Evolutionary conservation across 1,140 invertebrate genomes (phyloP).

Genomic region (Drosophila ercepeae): DNA sequence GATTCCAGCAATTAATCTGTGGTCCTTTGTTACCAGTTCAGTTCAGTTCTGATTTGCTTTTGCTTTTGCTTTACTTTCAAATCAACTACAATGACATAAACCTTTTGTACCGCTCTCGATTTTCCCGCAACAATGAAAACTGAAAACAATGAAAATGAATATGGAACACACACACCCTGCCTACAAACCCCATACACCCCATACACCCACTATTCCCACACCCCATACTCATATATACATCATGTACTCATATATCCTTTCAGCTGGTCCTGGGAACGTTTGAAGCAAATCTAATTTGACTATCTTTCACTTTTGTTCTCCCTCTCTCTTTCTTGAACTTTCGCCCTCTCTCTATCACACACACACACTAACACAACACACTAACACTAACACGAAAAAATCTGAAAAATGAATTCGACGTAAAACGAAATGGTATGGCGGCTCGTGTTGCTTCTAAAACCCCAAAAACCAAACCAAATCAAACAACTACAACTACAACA

Average conservation of each 20-base stretch:
- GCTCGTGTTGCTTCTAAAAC: constrained; percentile 26
- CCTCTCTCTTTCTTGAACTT: constrained; percentile 29
- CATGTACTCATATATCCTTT: constrained; percentile 53
- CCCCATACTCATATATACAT: constrained; percentile 23
- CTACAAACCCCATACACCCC: constrained; percentile 23
- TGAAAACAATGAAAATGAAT: constrained; percentile 66
- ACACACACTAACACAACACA: constrained; percentile 28
- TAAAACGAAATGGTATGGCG: constrained; percentile 38
- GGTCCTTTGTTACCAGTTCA: constrained; percentile 38
- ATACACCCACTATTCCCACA: not conserved
- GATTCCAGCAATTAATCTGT: constrained; percentile 58
- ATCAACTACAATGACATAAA: constrained; percentile 44
- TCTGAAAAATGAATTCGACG: constrained; percentile 40
- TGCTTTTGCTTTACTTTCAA: constrained; percentile 7
- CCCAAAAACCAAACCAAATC: constrained; percentile 44
- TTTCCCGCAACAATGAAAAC: constrained; percentile 54
- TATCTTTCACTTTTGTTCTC: constrained; percentile 71
- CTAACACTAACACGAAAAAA: constrained; percentile 25
- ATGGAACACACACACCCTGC: constrained; percentile 32
- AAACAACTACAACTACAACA: constrained; percentile 40
- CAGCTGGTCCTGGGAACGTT: constrained; percentile 82
- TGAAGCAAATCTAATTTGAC: constrained; percentile 83
- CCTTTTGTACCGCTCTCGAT: constrained; percentile 19
- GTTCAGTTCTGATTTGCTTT: constrained; percentile 21
- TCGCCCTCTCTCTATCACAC: constrained; percentile 25